These are phyloP conservation scores for Mya arenaria DNA, from an alignment of 1,140 invertebrate genomes.

Conservation along the genomic window DNA sequence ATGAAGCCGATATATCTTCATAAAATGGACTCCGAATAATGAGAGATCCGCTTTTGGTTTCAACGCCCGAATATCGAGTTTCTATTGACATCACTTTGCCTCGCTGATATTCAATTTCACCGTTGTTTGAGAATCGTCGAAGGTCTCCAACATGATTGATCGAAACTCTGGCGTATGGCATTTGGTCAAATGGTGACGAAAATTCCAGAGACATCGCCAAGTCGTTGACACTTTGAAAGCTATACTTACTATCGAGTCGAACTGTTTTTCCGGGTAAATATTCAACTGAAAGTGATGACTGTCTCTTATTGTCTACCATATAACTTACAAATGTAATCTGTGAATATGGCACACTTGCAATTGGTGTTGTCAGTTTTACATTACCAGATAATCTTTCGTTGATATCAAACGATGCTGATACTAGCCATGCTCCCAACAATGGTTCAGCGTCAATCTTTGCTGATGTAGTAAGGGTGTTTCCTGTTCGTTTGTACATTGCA, in stretches of 20 bases:
- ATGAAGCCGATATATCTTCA: not conserved
- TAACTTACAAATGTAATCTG: slow-evolving; percentile 2
- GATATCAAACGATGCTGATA: not conserved
- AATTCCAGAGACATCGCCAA: slow-evolving; percentile 3
- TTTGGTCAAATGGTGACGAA: slow-evolving; percentile 2
- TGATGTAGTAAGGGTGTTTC: not conserved
- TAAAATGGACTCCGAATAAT: not conserved
- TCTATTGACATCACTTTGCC: slow-evolving; percentile 3
- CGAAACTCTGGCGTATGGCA: not conserved
- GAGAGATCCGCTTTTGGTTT: not conserved
- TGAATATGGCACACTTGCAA: not conserved
- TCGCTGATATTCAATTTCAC: slow-evolving; percentile 20
- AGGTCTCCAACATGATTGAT: slow-evolving; percentile 12
- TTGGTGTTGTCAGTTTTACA: slow-evolving; percentile 17
- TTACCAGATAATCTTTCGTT: slow-evolving; percentile 22
- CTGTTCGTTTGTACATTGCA: not conserved
- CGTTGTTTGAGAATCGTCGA: not conserved
- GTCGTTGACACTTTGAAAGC: not conserved
- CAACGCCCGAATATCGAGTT: not conserved
- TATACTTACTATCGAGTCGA: not conserved
- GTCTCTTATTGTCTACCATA: not conserved
- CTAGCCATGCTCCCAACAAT: slow-evolving; percentile 9
- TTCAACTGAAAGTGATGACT: not conserved
- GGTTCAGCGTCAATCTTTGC: slow-evolving; percentile 8
- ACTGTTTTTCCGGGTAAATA: slow-evolving; percentile 7